Evolutionary conservation across 2,797 vertebrate genomes (phyloP).

Genomic region (Podarcis lilfordi): DNA sequence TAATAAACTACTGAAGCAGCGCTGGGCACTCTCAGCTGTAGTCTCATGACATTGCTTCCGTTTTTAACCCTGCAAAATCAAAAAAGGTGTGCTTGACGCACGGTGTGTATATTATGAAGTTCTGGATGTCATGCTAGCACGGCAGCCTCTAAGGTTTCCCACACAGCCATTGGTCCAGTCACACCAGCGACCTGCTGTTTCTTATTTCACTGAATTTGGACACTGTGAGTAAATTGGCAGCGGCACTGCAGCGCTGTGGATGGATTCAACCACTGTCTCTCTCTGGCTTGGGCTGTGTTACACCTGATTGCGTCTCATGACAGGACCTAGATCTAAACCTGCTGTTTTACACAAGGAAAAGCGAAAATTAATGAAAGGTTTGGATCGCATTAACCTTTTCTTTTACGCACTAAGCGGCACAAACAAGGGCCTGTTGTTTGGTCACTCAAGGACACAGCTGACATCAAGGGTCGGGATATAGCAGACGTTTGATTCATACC

Average conservation of each 20-base stretch:
- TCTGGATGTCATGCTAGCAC: slow-evolving; percentile 35
- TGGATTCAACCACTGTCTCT: slow-evolving; percentile 62
- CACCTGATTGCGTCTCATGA: slow-evolving; percentile 66
- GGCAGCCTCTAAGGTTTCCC: slow-evolving; percentile 60
- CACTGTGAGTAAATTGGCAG: slow-evolving; percentile 67
- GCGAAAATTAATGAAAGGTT: slow-evolving; percentile 53
- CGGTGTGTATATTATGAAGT: background rate
- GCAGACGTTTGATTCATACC: slow-evolving; percentile 15
- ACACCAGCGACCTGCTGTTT: slow-evolving; percentile 75
- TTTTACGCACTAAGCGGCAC: background rate
- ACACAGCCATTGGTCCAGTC: slow-evolving; percentile 55
- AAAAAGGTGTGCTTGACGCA: slow-evolving; percentile 21
- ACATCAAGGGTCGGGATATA: background rate
- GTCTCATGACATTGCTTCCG: background rate
- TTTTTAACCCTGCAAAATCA: slow-evolving; percentile 22
- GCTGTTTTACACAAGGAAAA: slow-evolving; percentile 59
- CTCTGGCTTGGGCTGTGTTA: slow-evolving; percentile 50
- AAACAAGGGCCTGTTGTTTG: slow-evolving; percentile 22
- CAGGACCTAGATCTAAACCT: slow-evolving; percentile 60
- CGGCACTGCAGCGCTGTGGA: slow-evolving; percentile 61
- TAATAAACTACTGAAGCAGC: background rate
- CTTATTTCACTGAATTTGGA: slow-evolving; percentile 75
- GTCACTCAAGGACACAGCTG: slow-evolving; percentile 17
- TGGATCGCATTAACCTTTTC: slow-evolving; percentile 49
- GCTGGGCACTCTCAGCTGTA: background rate